phyloP scores from a whole-genome alignment of 2,888 invertebrate species.

The Vannuccia rotundouncinata region DNA sequence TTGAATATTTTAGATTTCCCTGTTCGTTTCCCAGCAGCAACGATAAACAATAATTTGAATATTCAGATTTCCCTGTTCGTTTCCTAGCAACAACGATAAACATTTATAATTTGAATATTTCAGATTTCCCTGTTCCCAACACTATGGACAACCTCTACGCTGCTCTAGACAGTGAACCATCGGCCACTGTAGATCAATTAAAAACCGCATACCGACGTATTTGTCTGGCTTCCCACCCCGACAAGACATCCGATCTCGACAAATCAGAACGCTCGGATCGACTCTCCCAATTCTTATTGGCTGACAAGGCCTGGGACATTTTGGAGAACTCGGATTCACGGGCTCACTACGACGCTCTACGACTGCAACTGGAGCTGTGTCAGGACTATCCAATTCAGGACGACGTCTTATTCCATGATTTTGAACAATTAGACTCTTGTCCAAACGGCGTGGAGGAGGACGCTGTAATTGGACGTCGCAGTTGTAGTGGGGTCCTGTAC shows the following conservation, averaged over 20 bases:
- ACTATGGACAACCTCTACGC: not conserved
- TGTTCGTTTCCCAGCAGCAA: too few relatives aligned
- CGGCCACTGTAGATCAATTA: not conserved
- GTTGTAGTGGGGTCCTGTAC: not conserved
- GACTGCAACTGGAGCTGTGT: not conserved
- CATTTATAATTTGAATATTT: too few relatives aligned
- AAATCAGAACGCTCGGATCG: not conserved
- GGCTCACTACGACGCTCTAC: not conserved
- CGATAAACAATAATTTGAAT: too few relatives aligned
- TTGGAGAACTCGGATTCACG: not conserved
- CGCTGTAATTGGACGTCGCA: not conserved
- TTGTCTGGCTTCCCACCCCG: not conserved
- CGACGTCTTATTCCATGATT: not conserved
- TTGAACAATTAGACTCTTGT: not conserved
- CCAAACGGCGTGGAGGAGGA: not conserved
- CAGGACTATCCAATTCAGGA: conserved; percentile 15
- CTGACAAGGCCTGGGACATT: not conserved
- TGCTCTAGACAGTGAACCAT: not conserved
- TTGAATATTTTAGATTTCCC: too few relatives aligned
- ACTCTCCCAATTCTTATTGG: not conserved
- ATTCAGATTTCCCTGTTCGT: too few relatives aligned
- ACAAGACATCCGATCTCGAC: not conserved
- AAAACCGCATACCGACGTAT: not conserved
- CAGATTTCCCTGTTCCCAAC: too few relatives aligned
- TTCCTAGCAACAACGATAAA: too few relatives aligned